phyloP scores from a whole-genome alignment of 2,888 invertebrate genomes.

The Urechis unicinctus region DNA sequence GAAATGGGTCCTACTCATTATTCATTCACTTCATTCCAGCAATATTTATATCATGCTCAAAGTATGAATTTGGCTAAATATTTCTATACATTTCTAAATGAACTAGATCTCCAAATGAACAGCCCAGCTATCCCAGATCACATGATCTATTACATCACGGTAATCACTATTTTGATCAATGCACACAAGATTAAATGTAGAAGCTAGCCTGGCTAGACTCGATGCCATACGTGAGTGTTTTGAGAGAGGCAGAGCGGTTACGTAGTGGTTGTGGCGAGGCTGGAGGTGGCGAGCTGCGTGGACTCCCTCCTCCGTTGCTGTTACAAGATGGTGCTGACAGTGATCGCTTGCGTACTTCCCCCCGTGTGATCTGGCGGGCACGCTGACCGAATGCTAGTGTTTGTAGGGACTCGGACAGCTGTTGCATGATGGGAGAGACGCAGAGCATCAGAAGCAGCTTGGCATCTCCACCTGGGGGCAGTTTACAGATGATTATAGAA shows the following conservation, averaged over 20 bases:
- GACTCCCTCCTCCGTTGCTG: background rate
- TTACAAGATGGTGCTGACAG: conserved; percentile 1
- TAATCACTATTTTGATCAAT: no score
- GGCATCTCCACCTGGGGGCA: conserved; percentile 37
- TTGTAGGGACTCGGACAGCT: conserved; percentile 39
- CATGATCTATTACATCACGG: no score
- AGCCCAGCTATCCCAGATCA: no score
- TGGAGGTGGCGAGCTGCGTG: background rate
- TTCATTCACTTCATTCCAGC: no score
- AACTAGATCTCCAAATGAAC: no score
- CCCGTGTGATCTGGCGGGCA: conserved; percentile 40
- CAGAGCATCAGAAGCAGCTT: conserved; percentile 39
- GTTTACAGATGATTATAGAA: no score
- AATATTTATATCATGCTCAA: no score
- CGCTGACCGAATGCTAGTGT: conserved; percentile 41
- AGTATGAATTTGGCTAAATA: no score
- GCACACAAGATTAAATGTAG: no score
- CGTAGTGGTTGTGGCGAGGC: background rate
- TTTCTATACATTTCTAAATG: no score
- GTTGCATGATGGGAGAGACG: conserved; percentile 36
- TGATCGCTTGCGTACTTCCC: conserved; percentile 23
- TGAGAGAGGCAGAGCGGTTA: background rate
- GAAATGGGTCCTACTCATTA: no score
- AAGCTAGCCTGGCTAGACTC: no score
- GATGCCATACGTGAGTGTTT: background rate